phyloP scores from a whole-genome alignment of 2,888 invertebrate genomes.

The Nomada lathburiana region DNA sequence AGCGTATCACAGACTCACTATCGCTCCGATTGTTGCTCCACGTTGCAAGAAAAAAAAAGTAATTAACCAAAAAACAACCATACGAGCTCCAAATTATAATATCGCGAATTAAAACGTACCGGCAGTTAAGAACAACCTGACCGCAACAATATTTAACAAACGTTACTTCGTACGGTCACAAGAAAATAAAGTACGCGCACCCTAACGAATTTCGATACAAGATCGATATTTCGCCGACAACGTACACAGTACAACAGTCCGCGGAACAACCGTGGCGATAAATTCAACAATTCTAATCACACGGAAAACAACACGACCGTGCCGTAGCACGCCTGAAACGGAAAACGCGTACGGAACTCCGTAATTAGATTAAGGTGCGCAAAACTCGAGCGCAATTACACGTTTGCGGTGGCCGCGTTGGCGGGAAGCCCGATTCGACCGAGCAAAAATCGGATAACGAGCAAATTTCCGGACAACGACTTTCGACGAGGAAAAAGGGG shows the following conservation, averaged over 20 bases:
- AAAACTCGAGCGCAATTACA: background rate
- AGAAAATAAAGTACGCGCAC: background rate
- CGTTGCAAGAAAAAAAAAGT: too few species aligned
- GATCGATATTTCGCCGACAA: background rate
- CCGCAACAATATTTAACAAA: too few species aligned
- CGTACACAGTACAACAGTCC: too few species aligned
- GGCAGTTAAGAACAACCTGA: too few species aligned
- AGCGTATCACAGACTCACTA: too few species aligned
- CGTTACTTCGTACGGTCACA: background rate
- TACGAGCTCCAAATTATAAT: too few species aligned
- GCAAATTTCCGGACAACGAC: slow-evolving; percentile 22
- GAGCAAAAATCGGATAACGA: slow-evolving; percentile 35
- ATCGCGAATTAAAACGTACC: too few species aligned
- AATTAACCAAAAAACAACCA: too few species aligned
- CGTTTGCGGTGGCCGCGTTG: too few species aligned
- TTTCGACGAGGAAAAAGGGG: background rate
- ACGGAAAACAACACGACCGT: slow-evolving; percentile 4
- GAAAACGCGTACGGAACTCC: background rate
- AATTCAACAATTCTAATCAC: slow-evolving; percentile 2
- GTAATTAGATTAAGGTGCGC: slow-evolving; percentile 22
- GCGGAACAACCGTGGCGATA: background rate
- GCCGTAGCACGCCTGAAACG: background rate
- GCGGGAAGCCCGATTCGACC: background rate
- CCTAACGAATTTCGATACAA: background rate
- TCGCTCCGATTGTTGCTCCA: too few species aligned